Conservation (phyloP, 2,888 invertebrate genomes). For the Strigamia maritima region DNA sequence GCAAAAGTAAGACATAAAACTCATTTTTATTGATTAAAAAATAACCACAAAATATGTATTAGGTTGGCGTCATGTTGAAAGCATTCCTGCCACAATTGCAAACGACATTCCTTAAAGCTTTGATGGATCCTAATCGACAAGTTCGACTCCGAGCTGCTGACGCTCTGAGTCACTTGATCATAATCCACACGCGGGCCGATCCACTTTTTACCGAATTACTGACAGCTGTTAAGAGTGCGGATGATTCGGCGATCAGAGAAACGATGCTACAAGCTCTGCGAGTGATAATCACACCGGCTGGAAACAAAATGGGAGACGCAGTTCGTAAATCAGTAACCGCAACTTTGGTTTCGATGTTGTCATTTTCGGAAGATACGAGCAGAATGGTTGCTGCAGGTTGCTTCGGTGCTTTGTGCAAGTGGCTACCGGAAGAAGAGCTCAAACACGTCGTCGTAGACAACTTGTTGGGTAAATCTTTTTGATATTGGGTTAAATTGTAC, state of each 20-base stretch:
- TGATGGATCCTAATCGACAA: slow-evolving; percentile 81
- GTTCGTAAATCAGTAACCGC: slow-evolving; percentile 69
- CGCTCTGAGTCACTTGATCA: slow-evolving; percentile 81
- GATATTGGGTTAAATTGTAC: slow-evolving; percentile 24
- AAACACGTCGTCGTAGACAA: slow-evolving; percentile 66
- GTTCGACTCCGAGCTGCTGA: slow-evolving; percentile 85
- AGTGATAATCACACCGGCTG: slow-evolving; percentile 76
- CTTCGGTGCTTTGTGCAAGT: slow-evolving; percentile 76
- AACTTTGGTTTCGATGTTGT: slow-evolving; percentile 60
- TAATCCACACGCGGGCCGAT: slow-evolving; percentile 90
- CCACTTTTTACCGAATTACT: slow-evolving; percentile 91
- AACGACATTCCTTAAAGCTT: slow-evolving; percentile 93
- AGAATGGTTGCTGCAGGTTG: slow-evolving; percentile 82
- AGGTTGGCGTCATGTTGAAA: slow-evolving; percentile 91
- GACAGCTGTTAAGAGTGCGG: slow-evolving; percentile 75
- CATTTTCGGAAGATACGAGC: slow-evolving; percentile 70
- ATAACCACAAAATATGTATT: slow-evolving; percentile 43
- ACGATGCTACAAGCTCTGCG: slow-evolving; percentile 89
- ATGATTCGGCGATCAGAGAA: slow-evolving; percentile 83
- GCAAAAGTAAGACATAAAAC: slow-evolving; percentile 65
- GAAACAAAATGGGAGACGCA: slow-evolving; percentile 81
- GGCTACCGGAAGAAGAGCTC: slow-evolving; percentile 69
- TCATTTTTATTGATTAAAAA: slow-evolving; percentile 8
- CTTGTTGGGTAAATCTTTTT: slow-evolving; percentile 11
- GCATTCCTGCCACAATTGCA: slow-evolving; percentile 98